Evolutionary conservation across 1,140 invertebrate species (phyloP).

Genomic region (Sipha flava): DNA sequence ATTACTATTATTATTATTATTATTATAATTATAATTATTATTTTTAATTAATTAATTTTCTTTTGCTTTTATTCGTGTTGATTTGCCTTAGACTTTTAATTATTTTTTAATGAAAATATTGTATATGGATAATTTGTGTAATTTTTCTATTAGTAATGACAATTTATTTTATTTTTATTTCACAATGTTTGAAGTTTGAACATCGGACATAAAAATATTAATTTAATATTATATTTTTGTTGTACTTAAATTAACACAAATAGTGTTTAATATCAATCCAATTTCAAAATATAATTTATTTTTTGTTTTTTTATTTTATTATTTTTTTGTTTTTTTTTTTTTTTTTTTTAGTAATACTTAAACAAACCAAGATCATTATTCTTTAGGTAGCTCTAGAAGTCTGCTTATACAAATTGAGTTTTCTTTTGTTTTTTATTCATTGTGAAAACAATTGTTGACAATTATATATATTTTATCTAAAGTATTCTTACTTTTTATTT

Average conservation of each 20-base stretch:
- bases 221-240: background rate
- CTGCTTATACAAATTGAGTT: conserved; percentile 8
- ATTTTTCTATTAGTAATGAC: background rate
- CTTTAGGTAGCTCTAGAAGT: background rate
- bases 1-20: too few species aligned
- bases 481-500: conserved; percentile 3
- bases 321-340: conserved; percentile 4
- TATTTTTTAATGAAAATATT: background rate
- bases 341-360: conserved; percentile 2
- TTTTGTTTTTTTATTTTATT: background rate
- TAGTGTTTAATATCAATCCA: background rate
- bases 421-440: conserved; percentile 12
- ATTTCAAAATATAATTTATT: background rate
- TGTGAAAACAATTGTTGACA: conserved; percentile 1
- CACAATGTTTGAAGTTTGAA: conserved; percentile 14
- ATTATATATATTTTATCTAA: conserved; percentile 14
- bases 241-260: background rate
- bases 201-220: background rate
- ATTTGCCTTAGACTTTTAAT: background rate
- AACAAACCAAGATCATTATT: background rate
- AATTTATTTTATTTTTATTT: conserved; percentile 12
- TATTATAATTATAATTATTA: too few species aligned
- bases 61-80: background rate
- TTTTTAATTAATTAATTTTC: background rate
- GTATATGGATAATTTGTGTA: background rate